Conservation (phyloP, 2,888 invertebrate genomes). For the Ceraclea dissimilis region DNA sequence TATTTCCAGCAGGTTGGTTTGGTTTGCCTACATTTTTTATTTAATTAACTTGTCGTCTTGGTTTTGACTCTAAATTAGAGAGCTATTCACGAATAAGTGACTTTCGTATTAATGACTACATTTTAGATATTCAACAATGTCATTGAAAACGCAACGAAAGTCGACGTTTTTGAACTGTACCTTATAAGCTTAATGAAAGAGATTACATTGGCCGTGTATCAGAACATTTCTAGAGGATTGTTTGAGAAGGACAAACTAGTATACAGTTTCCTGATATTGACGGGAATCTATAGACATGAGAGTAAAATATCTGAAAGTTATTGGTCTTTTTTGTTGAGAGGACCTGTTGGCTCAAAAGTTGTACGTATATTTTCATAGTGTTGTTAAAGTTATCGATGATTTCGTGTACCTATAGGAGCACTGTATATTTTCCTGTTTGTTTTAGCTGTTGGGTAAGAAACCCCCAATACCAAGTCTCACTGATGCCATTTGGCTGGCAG, state of each 20-base stretch:
- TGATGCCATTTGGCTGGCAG: conserved; percentile 62
- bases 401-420: not conserved
- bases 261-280: conserved; percentile 76
- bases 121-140: conserved; percentile 71
- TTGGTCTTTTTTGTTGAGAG: conserved; percentile 75
- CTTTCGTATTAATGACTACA: no score
- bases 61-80: no score
- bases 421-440: not conserved
- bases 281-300: conserved; percentile 63
- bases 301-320: conserved; percentile 52
- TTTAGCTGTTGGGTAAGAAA: conserved; percentile 44
- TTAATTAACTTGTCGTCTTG: no score
- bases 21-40: no score
- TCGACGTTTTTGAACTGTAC: conserved; percentile 56
- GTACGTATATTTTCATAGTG: conserved; percentile 29
- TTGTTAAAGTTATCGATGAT: not conserved
- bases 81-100: no score
- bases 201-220: conserved; percentile 75
- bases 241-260: conserved; percentile 88
- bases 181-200: conserved; percentile 63
- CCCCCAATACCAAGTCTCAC: conserved; percentile 55
- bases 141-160: conserved; percentile 66
- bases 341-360: conserved; percentile 53
- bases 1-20: conserved; percentile 66
- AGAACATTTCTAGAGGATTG: conserved; percentile 81